Percentiles rank a stretch among this genome's conserved stretches.
phyloP scores from a whole-genome alignment of 2,888 invertebrate species.

The Pyralis farinalis region DNA sequence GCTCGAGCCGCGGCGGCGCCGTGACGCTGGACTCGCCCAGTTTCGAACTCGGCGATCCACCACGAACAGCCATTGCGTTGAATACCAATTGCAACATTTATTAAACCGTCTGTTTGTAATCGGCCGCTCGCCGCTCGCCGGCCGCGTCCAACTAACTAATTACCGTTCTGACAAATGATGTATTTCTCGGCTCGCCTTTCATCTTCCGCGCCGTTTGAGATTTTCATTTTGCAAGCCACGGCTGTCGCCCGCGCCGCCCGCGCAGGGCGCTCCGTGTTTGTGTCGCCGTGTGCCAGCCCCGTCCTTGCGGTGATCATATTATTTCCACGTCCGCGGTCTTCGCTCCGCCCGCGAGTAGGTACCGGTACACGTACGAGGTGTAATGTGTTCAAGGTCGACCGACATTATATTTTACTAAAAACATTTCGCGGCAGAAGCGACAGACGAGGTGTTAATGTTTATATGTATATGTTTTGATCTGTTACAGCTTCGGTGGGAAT shows the following conservation, averaged over 20 bases:
- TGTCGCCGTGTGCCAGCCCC: not conserved
- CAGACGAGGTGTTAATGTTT: no score
- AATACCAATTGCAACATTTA: not conserved
- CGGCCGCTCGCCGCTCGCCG: not conserved
- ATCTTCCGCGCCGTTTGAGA: not conserved
- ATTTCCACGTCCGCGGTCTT: not conserved
- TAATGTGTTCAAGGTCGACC: no score
- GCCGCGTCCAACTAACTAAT: not conserved
- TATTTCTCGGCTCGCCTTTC: not conserved
- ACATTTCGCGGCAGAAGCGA: no score
- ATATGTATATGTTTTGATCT: no score
- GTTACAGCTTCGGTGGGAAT: no score
- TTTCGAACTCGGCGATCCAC: conserved; percentile 6
- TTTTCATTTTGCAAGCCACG: no score
- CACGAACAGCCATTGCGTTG: not conserved
- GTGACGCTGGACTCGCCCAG: conserved; percentile 2
- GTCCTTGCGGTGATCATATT: not conserved
- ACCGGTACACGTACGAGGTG: no score
- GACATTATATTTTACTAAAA: no score
- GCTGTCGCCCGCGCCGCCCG: no score
- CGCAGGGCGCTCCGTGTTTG: no score
- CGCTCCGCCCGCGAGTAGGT: not conserved
- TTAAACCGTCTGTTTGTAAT: not conserved
- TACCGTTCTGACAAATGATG: not conserved
- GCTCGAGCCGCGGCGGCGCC: no score